These are phyloP conservation scores for Drosophila pseudotakahashii DNA, from an alignment of 2,888 invertebrate genomes.

Conservation along the genomic window DNA sequence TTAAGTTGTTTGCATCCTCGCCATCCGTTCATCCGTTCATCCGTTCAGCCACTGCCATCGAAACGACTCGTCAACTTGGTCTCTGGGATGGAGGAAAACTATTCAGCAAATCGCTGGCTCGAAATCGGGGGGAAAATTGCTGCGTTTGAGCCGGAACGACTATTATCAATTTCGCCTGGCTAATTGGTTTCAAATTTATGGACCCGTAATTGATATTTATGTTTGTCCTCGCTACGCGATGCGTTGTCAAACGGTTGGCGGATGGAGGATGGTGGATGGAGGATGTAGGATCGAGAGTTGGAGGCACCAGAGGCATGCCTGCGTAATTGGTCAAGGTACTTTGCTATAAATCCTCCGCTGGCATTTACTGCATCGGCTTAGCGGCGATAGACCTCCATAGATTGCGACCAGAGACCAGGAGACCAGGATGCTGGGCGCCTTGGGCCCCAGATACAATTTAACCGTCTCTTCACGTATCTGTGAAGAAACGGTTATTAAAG, in stretches of 20 bases:
- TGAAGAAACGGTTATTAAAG: constrained; percentile 40
- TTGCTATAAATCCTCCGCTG: constrained; percentile 68
- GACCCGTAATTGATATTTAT: constrained; percentile 83
- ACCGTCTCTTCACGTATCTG: constrained; percentile 20
- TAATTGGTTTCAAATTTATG: constrained; percentile 84
- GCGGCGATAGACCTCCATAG: constrained; percentile 30
- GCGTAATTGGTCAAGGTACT: constrained; percentile 76
- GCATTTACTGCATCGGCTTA: constrained; percentile 39
- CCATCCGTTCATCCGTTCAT: not conserved
- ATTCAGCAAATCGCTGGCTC: constrained; percentile 59
- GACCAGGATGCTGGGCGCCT: not conserved
- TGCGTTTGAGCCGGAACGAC: constrained; percentile 57
- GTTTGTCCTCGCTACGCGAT: constrained; percentile 57
- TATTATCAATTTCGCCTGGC: constrained; percentile 83
- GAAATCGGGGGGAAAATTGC: constrained; percentile 60
- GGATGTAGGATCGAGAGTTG: constrained; percentile 36
- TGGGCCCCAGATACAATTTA: constrained; percentile 35
- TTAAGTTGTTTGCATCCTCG: constrained; percentile 72
- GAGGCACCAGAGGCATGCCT: constrained; percentile 50
- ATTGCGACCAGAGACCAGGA: constrained; percentile 12
- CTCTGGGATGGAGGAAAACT: constrained; percentile 18
- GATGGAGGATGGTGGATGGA: too few species aligned
- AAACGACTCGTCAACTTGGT: constrained; percentile 27
- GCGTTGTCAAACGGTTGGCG: constrained; percentile 59
- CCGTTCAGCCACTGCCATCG: too few species aligned